Evolutionary conservation across 1,140 invertebrate species (phyloP), one percentile per base, ranked within the genome.

Genomic region (Bombus ignitus): DNA sequence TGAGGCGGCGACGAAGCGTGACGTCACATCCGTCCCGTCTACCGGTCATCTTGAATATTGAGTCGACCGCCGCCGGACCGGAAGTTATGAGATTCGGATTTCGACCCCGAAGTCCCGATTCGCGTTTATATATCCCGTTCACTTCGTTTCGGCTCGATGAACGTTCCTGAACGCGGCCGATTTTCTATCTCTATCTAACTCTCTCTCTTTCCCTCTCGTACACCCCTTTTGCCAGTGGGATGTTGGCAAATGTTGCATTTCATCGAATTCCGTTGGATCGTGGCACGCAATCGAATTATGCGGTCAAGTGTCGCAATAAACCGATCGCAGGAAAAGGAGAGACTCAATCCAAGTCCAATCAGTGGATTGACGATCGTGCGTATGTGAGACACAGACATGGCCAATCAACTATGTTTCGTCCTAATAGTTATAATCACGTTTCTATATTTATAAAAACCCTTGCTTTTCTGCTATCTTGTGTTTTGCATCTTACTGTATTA

Each of bases 11-110:
- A 94, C 94, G 94, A 94, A 95, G 94, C 94, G 93, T 94, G 93
- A 94, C 92, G 93, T 93, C 94, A 94, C 94, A 94, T 94, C 94
- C 93, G 93, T 92, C 92, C 92, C 92, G 91, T 90, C 88, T 87
- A 68, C 91, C 90, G 94, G 94, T 95, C 94, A 95, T 95, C 94
- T 94, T 95, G 94, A 94, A 95, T 95, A 95, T 95, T 95, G 94
- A 94, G 94, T 92, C 93, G 91, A 93, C 93, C 91, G 90, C 88
- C 93, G 90, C 65, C 93, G 89, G 90, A 94, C 91, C 92, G 94
- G 93, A 95, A 95, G 95, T 94, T 95, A 95, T 95, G 94, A 95
- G 93, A 95, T 95, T 93, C 92, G 92, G 89, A 94, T 93, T 93
- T 88, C 92, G 79, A 90, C 86, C 92, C 92, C 87, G 88, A 91